Evolutionary conservation across 2,797 vertebrate species (phyloP).

Genomic region (Pangasius sanitwongsei): DNA sequence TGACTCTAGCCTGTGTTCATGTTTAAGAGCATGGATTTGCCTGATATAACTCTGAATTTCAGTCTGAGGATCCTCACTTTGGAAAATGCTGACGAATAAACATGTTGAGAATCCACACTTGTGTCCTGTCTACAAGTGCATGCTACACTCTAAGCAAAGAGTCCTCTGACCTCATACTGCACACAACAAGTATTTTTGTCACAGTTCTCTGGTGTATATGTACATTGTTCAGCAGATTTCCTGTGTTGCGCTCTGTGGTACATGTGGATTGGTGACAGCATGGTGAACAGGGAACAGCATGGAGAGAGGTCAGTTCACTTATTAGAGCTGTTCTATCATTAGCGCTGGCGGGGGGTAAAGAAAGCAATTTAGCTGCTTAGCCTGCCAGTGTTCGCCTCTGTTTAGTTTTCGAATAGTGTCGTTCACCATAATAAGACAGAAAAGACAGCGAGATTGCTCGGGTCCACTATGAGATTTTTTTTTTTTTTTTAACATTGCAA

Average conservation of each 20-base stretch:
- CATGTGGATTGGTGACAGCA: slow-evolving; percentile 31
- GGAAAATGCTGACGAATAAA: neutral
- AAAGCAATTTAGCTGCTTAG: slow-evolving; percentile 53
- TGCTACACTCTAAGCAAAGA: neutral
- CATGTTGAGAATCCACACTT: neutral
- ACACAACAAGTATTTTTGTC: slow-evolving; percentile 45
- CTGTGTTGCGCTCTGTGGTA: slow-evolving; percentile 39
- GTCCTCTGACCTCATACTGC: slow-evolving; percentile 36
- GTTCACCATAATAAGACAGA: slow-evolving; percentile 51
- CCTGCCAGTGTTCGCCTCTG: slow-evolving; percentile 49
- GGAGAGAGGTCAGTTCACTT: slow-evolving; percentile 58
- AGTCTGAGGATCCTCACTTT: neutral
- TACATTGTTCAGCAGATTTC: slow-evolving; percentile 26
- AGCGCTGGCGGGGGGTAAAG: slow-evolving; percentile 46
- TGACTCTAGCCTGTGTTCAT: neutral
- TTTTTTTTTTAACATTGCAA: slow-evolving; percentile 20
- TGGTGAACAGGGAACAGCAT: slow-evolving; percentile 38
- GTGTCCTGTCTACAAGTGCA: neutral
- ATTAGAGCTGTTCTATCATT: slow-evolving; percentile 55
- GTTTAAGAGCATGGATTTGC: neutral
- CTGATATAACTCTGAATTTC: slow-evolving; percentile 1
- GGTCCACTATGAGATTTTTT: neutral
- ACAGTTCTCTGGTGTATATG: slow-evolving; percentile 19
- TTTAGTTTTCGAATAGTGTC: slow-evolving; percentile 52
- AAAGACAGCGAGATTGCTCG: slow-evolving; percentile 13